A percentile compares a stretch with the other conserved stretches of the same genome.
phyloP scores from a whole-genome alignment of 2,113 vertebrate genomes.

The Lasiurus cinereus region DNA sequence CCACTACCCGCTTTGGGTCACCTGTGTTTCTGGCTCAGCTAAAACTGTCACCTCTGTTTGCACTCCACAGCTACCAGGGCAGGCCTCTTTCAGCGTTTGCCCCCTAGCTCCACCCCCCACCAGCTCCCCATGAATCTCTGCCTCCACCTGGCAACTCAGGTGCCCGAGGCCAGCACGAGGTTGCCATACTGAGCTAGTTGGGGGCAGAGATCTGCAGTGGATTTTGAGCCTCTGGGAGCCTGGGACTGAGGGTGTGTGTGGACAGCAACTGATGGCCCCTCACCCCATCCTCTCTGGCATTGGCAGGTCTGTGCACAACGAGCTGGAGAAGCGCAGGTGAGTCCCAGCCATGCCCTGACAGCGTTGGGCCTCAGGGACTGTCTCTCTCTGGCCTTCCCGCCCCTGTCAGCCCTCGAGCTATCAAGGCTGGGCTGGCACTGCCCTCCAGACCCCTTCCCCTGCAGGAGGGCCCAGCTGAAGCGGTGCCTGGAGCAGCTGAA shows the following conservation, averaged over 20 bases:
- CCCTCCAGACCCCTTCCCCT: constrained; percentile 64
- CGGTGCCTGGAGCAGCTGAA: constrained; percentile 94
- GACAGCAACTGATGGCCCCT: not conserved
- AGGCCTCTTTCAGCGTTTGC: not conserved
- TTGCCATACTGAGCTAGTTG: not conserved
- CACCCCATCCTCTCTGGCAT: constrained; percentile 44
- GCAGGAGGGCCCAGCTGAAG: constrained; percentile 95
- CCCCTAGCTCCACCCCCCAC: not conserved
- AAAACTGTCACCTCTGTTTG: not conserved
- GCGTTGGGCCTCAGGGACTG: not conserved
- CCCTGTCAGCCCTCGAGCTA: not conserved
- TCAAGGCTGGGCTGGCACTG: constrained; percentile 56
- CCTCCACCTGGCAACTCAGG: not conserved
- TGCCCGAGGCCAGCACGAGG: not conserved
- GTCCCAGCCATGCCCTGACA: not conserved
- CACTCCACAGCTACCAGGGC: not conserved
- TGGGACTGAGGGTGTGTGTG: not conserved
- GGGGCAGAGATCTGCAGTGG: constrained; percentile 7
- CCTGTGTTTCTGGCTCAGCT: constrained; percentile 30
- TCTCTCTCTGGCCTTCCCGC: constrained; percentile 14
- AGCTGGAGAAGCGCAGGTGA: constrained; percentile 86
- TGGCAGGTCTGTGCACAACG: constrained; percentile 95
- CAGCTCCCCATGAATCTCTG: not conserved
- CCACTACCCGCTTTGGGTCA: not conserved
- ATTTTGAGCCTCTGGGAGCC: not conserved